Evolutionary conservation across 2,888 invertebrate species (phyloP), one percentile per base, ranked within the genome.

Genomic region (Loripinus fragilis): DNA sequence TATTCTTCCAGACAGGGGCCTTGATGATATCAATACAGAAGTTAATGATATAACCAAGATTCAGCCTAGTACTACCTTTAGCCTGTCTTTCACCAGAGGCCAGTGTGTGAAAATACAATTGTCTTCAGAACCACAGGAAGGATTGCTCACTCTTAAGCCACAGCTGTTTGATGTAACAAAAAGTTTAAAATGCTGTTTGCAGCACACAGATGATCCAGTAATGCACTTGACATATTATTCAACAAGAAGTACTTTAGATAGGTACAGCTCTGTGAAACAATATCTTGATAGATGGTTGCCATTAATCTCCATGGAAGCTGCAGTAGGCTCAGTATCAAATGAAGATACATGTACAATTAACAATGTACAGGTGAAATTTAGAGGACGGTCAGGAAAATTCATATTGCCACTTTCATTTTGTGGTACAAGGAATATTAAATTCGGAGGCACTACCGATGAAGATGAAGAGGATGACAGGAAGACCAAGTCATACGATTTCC

Each of bases 261-360:
- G 25, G 15, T 86, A 86, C 60, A 28, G 66, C 0, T 65, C 45
- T 33, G 60, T 78, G 1, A 55, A 66, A 15, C 60, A 78, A 7
- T 88, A 88, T 69, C 35, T 85, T 1, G 74, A 76, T 15, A 79
- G 75, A 28, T 88, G 89, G 89, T 38, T 85, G 41, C 88, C 88
- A 0, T 55, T 89, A 15, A 74, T 87, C 10, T 78, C 83, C 45
- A 89, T 89, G 89, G 88, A 89, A 70, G 81, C 87, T 23, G 89
- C 87, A 8, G 69, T 75, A 12, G 74, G 77, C 20, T 74, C 86
- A n/a, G 83, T 84, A 10, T 64, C 42, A 0, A 83, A 78, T 68
- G 86, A 84, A 64, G 81, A 84, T 71, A 78, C 81, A 5, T 78
- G 72, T 20, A 79, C 76, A 30, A 85, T 88, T 2, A 86, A 82